phyloP scores from a whole-genome alignment of 2,797 vertebrate genomes.

The Galago senegalensis region DNA sequence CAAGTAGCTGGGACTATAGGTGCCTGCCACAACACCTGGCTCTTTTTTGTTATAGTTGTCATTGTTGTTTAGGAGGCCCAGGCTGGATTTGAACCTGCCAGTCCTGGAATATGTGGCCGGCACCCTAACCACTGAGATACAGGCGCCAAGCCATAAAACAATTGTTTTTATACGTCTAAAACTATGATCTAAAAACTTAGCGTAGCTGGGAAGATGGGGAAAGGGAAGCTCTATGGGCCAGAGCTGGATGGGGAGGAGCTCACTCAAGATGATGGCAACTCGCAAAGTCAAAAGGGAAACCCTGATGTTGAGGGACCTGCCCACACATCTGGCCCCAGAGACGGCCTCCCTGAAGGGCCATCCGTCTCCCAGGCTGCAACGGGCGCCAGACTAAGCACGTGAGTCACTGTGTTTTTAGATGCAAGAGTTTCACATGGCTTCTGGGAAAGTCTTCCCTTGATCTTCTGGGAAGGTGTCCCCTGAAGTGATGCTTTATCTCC shows the following conservation, averaged over 20 bases:
- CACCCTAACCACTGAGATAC: no score
- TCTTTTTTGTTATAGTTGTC: no score
- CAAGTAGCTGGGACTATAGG: no score
- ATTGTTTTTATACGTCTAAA: not conserved
- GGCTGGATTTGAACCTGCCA: no score
- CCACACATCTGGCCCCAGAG: not conserved
- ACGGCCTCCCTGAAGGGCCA: not conserved
- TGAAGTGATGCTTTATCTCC: slow-evolving; percentile 5
- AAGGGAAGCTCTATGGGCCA: not conserved
- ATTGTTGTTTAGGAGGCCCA: no score
- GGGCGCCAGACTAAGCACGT: not conserved
- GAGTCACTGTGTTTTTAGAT: not conserved
- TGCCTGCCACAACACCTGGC: no score
- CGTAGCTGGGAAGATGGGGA: not conserved
- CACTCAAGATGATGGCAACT: slow-evolving; percentile 5
- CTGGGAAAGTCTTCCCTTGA: not conserved
- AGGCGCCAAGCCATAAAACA: not conserved
- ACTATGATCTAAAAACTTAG: not conserved
- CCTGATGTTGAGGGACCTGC: not conserved
- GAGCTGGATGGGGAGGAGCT: not conserved
- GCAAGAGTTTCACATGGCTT: not conserved
- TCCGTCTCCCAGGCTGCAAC: not conserved
- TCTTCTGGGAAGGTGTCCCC: not conserved
- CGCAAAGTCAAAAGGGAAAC: slow-evolving; percentile 33
- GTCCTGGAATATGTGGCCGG: no score